A percentile compares a stretch with the other conserved stretches of the same genome.
phyloP scores from a whole-genome alignment of 2,797 vertebrate genomes.

The Hypotaenidia okinawae region DNA sequence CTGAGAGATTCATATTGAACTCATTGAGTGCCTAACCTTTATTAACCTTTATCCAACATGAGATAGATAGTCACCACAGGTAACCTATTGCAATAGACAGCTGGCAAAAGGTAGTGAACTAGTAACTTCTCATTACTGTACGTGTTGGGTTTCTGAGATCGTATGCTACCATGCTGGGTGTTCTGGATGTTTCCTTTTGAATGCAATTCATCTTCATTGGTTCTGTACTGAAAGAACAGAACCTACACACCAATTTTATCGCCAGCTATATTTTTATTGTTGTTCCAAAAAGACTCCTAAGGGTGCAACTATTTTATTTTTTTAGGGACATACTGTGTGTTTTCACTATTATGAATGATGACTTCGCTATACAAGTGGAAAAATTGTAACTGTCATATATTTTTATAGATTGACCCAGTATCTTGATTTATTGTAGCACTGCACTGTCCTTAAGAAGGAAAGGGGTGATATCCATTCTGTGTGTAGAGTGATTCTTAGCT shows the following conservation, averaged over 20 bases:
- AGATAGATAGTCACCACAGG: neutral
- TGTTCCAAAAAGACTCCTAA: constrained; percentile 72
- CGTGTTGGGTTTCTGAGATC: neutral
- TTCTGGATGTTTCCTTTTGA: constrained; percentile 51
- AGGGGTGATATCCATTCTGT: neutral
- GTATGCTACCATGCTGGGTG: neutral
- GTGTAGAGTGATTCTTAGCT: neutral
- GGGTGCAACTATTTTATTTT: constrained; percentile 64
- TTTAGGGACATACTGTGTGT: constrained; percentile 67
- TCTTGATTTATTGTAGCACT: constrained; percentile 65
- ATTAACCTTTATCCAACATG: constrained; percentile 1
- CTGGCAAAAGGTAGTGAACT: neutral
- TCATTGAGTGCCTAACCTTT: constrained; percentile 10
- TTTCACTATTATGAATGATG: constrained; percentile 72
- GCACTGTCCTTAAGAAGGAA: constrained; percentile 28
- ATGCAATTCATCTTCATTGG: constrained; percentile 70
- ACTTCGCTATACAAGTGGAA: constrained; percentile 32
- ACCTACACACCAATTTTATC: constrained; percentile 72
- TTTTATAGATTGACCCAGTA: constrained; percentile 44
- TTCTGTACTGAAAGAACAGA: constrained; percentile 65
- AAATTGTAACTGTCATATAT: constrained; percentile 53
- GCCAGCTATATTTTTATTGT: constrained; percentile 70
- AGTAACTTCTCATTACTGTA: neutral
- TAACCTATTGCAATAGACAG: neutral
- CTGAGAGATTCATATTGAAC: neutral